phyloP scores from a whole-genome alignment of 1,140 invertebrate genomes.

The Atta cephalotes region DNA sequence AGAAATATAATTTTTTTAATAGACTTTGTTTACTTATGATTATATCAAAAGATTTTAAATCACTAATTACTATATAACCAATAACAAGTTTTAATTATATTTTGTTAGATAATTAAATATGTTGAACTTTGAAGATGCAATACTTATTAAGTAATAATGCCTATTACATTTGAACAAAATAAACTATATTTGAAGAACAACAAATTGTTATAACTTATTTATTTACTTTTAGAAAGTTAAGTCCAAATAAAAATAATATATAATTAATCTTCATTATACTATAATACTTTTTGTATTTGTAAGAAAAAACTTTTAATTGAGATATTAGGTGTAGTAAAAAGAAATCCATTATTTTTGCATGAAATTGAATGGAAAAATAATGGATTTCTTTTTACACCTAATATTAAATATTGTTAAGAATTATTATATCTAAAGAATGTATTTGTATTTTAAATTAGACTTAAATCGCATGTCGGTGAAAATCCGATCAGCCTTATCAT shows the following conservation, averaged over 20 bases:
- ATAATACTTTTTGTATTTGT: not conserved
- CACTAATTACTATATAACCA: not conserved
- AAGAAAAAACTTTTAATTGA: not conserved
- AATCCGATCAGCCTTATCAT: slow-evolving; percentile 7
- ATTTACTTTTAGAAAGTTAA: not conserved
- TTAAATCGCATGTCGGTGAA: not conserved
- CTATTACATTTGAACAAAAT: slow-evolving; percentile 6
- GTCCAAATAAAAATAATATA: not conserved
- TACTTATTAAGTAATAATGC: slow-evolving; percentile 25
- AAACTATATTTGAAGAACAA: not conserved
- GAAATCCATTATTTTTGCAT: too few species aligned
- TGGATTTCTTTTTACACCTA: too few species aligned
- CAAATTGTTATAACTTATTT: not conserved
- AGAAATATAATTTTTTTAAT: not conserved
- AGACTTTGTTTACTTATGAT: not conserved
- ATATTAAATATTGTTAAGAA: slow-evolving; percentile 10
- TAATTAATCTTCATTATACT: slow-evolving; percentile 6
- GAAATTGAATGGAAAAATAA: too few species aligned
- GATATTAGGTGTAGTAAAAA: too few species aligned
- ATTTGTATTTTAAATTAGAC: not conserved
- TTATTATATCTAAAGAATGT: not conserved
- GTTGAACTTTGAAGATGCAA: not conserved
- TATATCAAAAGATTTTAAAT: not conserved
- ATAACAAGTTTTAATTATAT: not conserved
- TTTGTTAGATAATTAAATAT: not conserved